Evolutionary conservation across 2,113 vertebrate genomes (phyloP).

Genomic region (Seriola aureovittata): DNA sequence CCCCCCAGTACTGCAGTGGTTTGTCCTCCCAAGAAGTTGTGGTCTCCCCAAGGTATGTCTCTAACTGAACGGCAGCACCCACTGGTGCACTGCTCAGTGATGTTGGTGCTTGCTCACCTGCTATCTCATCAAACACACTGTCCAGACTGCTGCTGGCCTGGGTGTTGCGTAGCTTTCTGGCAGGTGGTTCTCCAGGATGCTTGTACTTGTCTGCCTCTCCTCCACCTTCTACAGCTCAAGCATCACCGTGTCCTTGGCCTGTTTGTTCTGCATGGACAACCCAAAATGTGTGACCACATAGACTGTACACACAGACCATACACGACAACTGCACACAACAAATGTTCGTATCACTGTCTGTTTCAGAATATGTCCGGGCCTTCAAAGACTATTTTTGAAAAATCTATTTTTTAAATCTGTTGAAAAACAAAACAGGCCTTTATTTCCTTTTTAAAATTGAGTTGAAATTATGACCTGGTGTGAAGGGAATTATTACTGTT

Average conservation of each 20-base stretch:
- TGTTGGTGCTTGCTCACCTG: background rate
- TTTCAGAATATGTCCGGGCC: background rate
- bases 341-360: background rate
- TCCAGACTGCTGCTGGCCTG: no score
- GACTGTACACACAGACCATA: no score
- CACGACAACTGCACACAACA: no score
- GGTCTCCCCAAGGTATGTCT: background rate
- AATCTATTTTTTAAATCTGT: background rate
- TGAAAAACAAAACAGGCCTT: constrained; percentile 30
- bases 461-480: constrained; percentile 4
- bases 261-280: no score
- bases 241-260: no score
- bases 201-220: no score
- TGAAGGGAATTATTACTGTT: constrained; percentile 15
- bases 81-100: background rate
- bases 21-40: background rate
- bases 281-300: no score
- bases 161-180: no score
- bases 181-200: no score
- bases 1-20: background rate
- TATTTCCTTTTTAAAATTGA: constrained; percentile 38
- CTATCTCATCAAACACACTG: no score
- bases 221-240: no score
- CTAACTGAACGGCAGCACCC: background rate
- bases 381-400: background rate